A percentile compares a stretch with the other conserved stretches of the same genome.
Evolutionary conservation across 2,113 vertebrate species (phyloP).

Genomic region (Holacanthus passer): DNA sequence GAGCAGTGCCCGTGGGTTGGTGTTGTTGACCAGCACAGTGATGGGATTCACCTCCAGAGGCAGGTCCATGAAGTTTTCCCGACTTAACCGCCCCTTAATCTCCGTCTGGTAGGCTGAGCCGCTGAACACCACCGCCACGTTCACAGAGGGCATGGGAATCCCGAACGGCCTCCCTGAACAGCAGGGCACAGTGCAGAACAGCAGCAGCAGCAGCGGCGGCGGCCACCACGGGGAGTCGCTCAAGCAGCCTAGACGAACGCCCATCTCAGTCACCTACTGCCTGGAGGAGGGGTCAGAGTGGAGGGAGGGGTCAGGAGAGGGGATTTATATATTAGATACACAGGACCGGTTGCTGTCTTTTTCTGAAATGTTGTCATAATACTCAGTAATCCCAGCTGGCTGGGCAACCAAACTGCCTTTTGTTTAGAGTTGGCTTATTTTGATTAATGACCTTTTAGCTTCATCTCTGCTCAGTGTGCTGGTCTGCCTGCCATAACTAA

Average conservation of each 20-base stretch:
- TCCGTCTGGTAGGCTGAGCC: slow-evolving; percentile 89
- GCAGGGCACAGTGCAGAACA: slow-evolving; percentile 78
- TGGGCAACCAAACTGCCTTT: slow-evolving; percentile 27
- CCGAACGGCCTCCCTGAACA: slow-evolving; percentile 80
- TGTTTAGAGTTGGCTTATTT: slow-evolving; percentile 57
- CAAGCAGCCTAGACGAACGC: slow-evolving; percentile 86
- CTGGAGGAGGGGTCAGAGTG: slow-evolving; percentile 73
- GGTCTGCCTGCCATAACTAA: slow-evolving; percentile 19
- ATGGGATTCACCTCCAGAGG: slow-evolving; percentile 95
- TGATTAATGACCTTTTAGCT: slow-evolving; percentile 60
- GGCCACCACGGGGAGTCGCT: slow-evolving; percentile 89
- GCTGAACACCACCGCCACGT: slow-evolving; percentile 92
- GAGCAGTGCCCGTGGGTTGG: slow-evolving; percentile 94
- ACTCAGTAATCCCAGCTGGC: slow-evolving; percentile 36
- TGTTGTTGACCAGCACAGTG: slow-evolving; percentile 94
- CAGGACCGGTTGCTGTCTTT: not conserved
- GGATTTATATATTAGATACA: slow-evolving; percentile 36
- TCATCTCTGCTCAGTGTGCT: slow-evolving; percentile 38
- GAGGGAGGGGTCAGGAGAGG: not conserved
- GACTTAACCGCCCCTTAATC: slow-evolving; percentile 89
- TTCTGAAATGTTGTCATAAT: slow-evolving; percentile 63
- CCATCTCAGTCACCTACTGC: slow-evolving; percentile 92
- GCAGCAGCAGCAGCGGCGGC: slow-evolving; percentile 69
- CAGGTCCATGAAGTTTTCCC: slow-evolving; percentile 95
- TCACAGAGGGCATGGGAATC: slow-evolving; percentile 79